phyloP scores from a whole-genome alignment of 37 sponge, comb jelly and placozoan genomes.

The Mnemiopsis leidyi region DNA sequence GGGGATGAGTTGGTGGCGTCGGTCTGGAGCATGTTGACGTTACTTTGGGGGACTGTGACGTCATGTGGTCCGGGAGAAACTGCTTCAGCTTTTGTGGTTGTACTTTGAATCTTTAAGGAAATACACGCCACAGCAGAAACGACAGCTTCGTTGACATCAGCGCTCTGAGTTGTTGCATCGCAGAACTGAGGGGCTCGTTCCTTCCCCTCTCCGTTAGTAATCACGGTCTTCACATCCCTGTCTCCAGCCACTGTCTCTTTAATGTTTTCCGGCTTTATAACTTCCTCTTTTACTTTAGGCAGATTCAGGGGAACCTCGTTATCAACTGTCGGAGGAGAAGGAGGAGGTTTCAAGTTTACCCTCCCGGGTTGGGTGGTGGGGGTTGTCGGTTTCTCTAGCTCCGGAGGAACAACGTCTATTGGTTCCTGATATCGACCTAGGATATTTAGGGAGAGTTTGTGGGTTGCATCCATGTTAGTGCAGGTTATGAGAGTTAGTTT shows the following conservation, averaged over 20 bases:
- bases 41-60: background rate
- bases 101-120: background rate
- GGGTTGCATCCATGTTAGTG: constrained; percentile 50
- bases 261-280: background rate
- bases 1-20: background rate
- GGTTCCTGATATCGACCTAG: constrained; percentile 33
- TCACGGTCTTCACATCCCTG: background rate
- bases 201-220: background rate
- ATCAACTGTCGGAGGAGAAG: background rate
- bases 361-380: background rate
- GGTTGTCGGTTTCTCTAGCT: background rate
- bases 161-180: background rate
- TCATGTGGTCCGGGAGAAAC: background rate
- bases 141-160: background rate
- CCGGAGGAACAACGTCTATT: background rate
- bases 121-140: background rate
- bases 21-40: background rate
- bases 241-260: background rate
- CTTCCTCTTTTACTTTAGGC: background rate
- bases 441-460: constrained; percentile 61
- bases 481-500: constrained; percentile 37
- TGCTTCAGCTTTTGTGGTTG: background rate
- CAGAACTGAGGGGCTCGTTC: background rate
- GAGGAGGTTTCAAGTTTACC: background rate
- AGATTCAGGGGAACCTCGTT: background rate